Evolutionary conservation across 2,888 invertebrate genomes (phyloP).

Genomic region (Metallyticus violacea): DNA sequence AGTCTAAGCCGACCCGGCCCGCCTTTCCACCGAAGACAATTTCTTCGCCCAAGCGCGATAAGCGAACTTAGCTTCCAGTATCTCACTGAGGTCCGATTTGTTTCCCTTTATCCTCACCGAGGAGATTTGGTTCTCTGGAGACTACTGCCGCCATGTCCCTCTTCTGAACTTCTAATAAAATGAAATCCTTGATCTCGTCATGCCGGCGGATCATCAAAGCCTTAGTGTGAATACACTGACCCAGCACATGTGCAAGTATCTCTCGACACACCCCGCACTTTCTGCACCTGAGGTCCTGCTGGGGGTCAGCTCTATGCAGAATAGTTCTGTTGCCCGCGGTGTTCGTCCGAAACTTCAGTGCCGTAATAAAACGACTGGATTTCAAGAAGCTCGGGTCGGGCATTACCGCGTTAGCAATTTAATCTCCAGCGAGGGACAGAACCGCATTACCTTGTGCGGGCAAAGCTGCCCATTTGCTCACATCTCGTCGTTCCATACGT

Average conservation of each 20-base stretch:
- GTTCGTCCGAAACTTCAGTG: constrained; percentile 40
- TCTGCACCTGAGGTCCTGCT: constrained; percentile 35
- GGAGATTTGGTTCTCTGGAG: background rate
- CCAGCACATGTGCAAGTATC: constrained; percentile 41
- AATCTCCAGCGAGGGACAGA: constrained; percentile 26
- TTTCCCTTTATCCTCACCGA: constrained; percentile 27
- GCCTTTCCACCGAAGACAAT: too few relatives aligned
- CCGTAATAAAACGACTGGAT: constrained; percentile 38
- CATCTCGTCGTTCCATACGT: background rate
- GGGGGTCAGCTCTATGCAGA: background rate
- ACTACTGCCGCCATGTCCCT: background rate
- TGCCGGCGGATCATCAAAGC: constrained; percentile 13
- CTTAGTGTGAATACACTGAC: constrained; percentile 26
- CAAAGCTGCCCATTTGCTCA: background rate
- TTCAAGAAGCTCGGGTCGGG: constrained; percentile 37
- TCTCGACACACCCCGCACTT: constrained; percentile 38
- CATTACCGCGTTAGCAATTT: constrained; percentile 34
- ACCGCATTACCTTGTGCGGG: background rate
- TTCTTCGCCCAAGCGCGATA: too few relatives aligned
- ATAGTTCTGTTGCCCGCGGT: constrained; percentile 33
- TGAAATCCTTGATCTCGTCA: constrained; percentile 3
- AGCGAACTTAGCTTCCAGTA: too few relatives aligned
- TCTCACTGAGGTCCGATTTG: too few relatives aligned
- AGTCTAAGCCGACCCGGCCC: too few relatives aligned
- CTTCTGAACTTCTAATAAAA: background rate